phyloP scores from a whole-genome alignment of 2,888 invertebrate species.

The Conus canariensis region DNA sequence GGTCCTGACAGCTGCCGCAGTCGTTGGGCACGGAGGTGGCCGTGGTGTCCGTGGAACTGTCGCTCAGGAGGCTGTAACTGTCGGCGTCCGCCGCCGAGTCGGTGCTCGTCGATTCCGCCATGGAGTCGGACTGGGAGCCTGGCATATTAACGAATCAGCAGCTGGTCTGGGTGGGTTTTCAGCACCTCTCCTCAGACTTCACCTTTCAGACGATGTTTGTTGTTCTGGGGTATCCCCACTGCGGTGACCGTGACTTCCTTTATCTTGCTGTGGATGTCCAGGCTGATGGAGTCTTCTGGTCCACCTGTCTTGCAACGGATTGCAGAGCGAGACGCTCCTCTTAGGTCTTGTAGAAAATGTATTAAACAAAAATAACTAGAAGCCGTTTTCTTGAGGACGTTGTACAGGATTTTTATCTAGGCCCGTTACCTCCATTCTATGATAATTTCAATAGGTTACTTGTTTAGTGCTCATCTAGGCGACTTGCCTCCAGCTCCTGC shows the following conservation, averaged over 20 bases:
- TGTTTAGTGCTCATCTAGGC: too few relatives aligned
- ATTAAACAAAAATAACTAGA: too few relatives aligned
- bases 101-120: slow-evolving; percentile 30
- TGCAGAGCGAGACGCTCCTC: too few relatives aligned
- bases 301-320: too few relatives aligned
- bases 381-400: too few relatives aligned
- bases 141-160: not conserved
- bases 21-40: slow-evolving; percentile 34
- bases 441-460: too few relatives aligned
- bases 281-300: not conserved
- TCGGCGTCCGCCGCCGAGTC: slow-evolving; percentile 32
- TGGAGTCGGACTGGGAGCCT: slow-evolving; percentile 6
- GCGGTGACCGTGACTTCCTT: too few relatives aligned
- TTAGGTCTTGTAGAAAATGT: too few relatives aligned
- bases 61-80: slow-evolving; percentile 52
- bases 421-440: too few relatives aligned
- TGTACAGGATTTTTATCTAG: too few relatives aligned
- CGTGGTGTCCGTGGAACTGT: slow-evolving; percentile 48
- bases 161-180: not conserved
- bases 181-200: not conserved
- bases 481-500: too few relatives aligned
- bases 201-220: not conserved
- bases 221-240: not conserved
- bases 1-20: slow-evolving; percentile 7
- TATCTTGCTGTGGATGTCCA: not conserved